These are phyloP conservation scores for Xiphydria camelus DNA, from an alignment of 2,888 invertebrate species.

Conservation along the genomic window DNA sequence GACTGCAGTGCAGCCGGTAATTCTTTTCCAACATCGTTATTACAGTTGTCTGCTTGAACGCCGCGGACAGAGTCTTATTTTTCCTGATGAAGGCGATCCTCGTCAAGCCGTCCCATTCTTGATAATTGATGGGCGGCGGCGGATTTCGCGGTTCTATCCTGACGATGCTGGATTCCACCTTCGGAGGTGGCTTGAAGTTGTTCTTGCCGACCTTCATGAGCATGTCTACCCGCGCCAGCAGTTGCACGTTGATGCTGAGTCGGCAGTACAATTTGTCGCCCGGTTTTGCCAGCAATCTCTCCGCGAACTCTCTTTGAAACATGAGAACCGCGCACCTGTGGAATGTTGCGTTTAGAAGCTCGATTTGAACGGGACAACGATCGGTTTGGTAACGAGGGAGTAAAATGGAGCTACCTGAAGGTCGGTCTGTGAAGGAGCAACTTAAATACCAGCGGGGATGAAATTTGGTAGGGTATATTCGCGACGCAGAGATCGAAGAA, in stretches of 20 bases:
- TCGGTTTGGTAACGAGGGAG: no score
- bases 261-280: constrained; percentile 97
- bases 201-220: constrained; percentile 98
- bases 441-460: constrained; percentile 95
- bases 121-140: constrained; percentile 92
- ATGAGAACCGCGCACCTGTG: constrained; percentile 95
- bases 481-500: constrained; percentile 98
- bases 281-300: constrained; percentile 93
- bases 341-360: no score
- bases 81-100: constrained; percentile 94
- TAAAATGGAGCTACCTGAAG: constrained; percentile 50
- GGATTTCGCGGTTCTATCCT: constrained; percentile 97
- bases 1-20: constrained; percentile 84
- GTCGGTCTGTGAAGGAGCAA: constrained; percentile 74
- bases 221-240: constrained; percentile 92
- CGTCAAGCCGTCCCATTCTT: constrained; percentile 98
- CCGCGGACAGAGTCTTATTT: constrained; percentile 92
- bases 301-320: constrained; percentile 99
- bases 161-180: constrained; percentile 98
- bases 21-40: constrained; percentile 87
- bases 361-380: no score
- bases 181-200: constrained; percentile 97
- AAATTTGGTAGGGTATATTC: constrained; percentile 98
- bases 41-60: constrained; percentile 86
- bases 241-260: constrained; percentile 93